Evolutionary conservation across 1,140 invertebrate species (phyloP).

Genomic region (Atta cephalotes): DNA sequence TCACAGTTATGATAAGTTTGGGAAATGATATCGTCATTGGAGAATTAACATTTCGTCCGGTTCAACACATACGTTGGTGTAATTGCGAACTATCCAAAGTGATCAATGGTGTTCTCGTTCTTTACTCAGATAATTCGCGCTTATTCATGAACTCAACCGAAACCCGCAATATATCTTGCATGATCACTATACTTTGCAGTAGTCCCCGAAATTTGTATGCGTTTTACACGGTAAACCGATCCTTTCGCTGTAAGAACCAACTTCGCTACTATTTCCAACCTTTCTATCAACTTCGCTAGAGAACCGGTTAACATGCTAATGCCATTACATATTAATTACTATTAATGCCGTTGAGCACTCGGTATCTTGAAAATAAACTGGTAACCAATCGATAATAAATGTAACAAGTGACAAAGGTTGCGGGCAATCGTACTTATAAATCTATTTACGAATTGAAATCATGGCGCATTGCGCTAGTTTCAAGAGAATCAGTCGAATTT

Average conservation of each 20-base stretch:
- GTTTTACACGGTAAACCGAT: constrained; percentile 7
- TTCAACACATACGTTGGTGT: constrained; percentile 9
- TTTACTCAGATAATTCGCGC: constrained; percentile 45
- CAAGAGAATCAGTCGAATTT: neutral
- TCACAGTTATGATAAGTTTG: neutral
- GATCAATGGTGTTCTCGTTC: constrained; percentile 46
- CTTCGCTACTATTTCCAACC: constrained; percentile 10
- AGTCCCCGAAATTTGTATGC: constrained; percentile 51
- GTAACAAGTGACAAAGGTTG: constrained; percentile 37
- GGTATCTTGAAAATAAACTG: constrained; percentile 45
- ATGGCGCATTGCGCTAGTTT: neutral
- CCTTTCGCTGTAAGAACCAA: constrained; percentile 32
- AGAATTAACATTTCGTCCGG: constrained; percentile 40
- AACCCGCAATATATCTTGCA: constrained; percentile 44
- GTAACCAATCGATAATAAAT: constrained; percentile 54
- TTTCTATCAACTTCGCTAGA: constrained; percentile 34
- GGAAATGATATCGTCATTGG: constrained; percentile 14
- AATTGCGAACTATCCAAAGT: constrained; percentile 48
- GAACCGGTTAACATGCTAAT: constrained; percentile 61
- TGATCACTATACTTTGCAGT: constrained; percentile 24
- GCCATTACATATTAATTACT: constrained; percentile 57
- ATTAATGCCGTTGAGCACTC: constrained; percentile 17
- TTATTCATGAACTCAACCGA: constrained; percentile 54
- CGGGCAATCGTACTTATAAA: neutral
- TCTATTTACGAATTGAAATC: constrained; percentile 1